phyloP scores from a whole-genome alignment of 1,140 invertebrate genomes.

The Aphis craccivora region DNA sequence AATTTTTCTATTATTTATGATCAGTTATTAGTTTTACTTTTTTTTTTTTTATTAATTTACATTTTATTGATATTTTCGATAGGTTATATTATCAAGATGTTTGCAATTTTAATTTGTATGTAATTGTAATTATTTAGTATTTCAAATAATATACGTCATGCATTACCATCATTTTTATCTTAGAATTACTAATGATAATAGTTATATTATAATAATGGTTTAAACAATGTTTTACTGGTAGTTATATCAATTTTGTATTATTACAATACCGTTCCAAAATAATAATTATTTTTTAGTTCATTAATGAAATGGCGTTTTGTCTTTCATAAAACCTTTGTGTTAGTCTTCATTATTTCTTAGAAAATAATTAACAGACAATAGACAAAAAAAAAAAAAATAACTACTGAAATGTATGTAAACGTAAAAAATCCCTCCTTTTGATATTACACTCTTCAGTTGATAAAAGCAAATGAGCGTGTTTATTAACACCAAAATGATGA shows the following conservation, averaged over 20 bases:
- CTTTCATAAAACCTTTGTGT: not conserved
- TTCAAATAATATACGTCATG: not conserved
- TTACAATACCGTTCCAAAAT: not conserved
- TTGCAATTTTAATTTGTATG: not conserved
- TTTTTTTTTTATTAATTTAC: too few relatives aligned
- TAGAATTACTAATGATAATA: not conserved
- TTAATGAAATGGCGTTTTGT: not conserved
- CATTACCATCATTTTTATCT: not conserved
- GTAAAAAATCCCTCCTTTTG: not conserved
- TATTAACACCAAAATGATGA: not conserved
- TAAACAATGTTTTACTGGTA: not conserved
- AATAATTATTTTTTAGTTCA: not conserved
- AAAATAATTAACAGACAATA: constrained; percentile 1
- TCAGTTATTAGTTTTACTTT: too few relatives aligned
- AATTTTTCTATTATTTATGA: too few relatives aligned
- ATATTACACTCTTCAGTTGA: not conserved
- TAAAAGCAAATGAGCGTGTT: not conserved
- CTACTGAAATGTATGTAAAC: not conserved
- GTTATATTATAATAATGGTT: not conserved
- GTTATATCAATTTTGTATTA: not conserved
- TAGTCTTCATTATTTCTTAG: not conserved
- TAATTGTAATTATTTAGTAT: not conserved
- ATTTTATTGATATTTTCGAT: not conserved
- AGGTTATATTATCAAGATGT: not conserved
- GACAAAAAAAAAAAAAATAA: not conserved